These are phyloP conservation scores for Neodontobutis hainanensis DNA, from an alignment of 2,113 vertebrate genomes.

Conservation along the genomic window DNA sequence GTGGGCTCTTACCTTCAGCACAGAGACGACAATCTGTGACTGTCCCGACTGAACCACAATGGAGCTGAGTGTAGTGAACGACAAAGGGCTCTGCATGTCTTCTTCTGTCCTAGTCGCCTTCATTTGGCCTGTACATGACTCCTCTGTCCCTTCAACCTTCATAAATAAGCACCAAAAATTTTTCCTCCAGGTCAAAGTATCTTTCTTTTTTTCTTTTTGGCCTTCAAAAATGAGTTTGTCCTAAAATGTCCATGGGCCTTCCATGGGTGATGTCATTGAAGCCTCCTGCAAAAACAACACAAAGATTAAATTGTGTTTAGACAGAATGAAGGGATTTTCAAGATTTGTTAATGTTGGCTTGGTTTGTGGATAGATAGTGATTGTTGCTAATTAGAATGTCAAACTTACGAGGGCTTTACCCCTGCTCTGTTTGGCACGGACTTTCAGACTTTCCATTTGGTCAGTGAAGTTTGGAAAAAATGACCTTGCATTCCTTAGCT, in stretches of 20 bases:
- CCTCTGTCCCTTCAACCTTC: conserved; percentile 4
- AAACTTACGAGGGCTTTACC: no score
- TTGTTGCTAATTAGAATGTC: no score
- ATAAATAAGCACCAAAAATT: conserved; percentile 1
- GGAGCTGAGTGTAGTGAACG: conserved; percentile 56
- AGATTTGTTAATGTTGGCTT: no score
- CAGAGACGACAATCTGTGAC: conserved; percentile 46
- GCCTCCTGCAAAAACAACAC: background rate
- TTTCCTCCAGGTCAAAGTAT: background rate
- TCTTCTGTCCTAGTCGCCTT: background rate
- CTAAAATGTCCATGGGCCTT: no score
- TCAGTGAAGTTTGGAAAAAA: no score
- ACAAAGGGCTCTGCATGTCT: background rate
- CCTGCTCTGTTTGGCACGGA: no score
- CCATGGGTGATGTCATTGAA: background rate
- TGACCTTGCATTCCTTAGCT: no score
- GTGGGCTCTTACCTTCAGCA: conserved; percentile 44
- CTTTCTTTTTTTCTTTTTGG: background rate
- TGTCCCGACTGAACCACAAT: conserved; percentile 54
- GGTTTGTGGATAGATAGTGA: no score
- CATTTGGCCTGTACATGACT: background rate
- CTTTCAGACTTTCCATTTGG: no score
- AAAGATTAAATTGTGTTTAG: no score
- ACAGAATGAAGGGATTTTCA: no score
- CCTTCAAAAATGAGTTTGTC: background rate